A percentile compares a stretch with the other conserved stretches of the same genome.
Conservation (phyloP, 1,140 invertebrate genomes). For the Pectinophora gossypiella region DNA sequence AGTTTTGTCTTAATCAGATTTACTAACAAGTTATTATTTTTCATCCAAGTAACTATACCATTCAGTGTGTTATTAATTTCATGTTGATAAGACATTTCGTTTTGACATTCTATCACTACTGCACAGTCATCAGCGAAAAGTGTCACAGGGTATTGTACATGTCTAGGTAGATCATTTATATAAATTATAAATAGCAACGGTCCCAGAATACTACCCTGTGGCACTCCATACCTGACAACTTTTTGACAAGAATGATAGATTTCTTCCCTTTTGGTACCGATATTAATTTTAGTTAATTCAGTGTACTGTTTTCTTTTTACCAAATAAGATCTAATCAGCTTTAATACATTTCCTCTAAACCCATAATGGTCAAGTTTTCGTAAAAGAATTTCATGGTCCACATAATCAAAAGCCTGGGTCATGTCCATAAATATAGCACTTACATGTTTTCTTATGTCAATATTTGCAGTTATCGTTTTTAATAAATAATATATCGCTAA, state of each 20-base stretch:
- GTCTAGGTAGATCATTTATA: background rate
- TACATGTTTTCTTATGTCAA: slow-evolving; percentile 1
- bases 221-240: slow-evolving; percentile 1
- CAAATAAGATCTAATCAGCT: slow-evolving; percentile 1
- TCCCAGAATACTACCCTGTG: slow-evolving; percentile 1
- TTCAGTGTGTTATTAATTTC: background rate
- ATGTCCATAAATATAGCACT: slow-evolving; percentile 6
- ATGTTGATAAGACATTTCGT: background rate
- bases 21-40: background rate
- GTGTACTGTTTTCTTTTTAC: background rate
- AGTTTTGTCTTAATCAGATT: background rate
- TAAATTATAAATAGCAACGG: slow-evolving; percentile 3
- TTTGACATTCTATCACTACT: background rate
- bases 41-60: background rate
- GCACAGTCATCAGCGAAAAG: background rate
- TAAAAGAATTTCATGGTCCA: slow-evolving; percentile 4
- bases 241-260: background rate
- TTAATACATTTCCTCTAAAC: background rate
- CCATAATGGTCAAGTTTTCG: slow-evolving; percentile 3
- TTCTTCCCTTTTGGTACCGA: background rate
- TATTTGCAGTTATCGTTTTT: background rate
- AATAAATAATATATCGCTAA: slow-evolving; percentile 3
- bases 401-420: slow-evolving; percentile 10
- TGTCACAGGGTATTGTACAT: background rate
- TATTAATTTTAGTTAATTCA: slow-evolving; percentile 5